Percentiles rank a stretch among this genome's conserved stretches.
Conservation (phyloP, 2,113 vertebrate species). For the Calyptomena viridis region DNA sequence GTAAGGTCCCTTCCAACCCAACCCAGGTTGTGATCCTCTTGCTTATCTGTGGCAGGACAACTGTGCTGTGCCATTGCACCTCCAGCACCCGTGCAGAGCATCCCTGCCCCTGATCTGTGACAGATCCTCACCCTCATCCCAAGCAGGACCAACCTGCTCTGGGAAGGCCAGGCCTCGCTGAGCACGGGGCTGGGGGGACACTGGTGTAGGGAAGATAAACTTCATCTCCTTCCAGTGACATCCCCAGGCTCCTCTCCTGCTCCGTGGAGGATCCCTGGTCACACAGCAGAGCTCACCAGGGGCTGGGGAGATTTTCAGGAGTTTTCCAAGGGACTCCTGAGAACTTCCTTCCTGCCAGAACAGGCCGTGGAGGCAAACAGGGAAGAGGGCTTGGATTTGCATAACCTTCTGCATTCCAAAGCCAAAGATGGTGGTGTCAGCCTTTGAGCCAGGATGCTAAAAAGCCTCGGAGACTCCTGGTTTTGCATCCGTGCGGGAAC, state of each 20-base stretch:
- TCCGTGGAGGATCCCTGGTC: background rate
- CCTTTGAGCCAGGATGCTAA: background rate
- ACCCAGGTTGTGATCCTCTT: too few relatives aligned
- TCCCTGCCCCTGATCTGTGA: background rate
- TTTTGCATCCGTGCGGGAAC: background rate
- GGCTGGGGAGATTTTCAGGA: background rate
- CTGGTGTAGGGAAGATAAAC: background rate
- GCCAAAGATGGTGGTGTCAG: rapidly evolving
- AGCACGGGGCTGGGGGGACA: background rate
- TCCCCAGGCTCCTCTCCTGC: background rate
- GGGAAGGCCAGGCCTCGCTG: background rate
- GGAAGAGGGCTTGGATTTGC: background rate
- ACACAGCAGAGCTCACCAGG: background rate
- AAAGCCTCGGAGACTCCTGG: background rate
- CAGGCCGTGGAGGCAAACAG: rapidly evolving
- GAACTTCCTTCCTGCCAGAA: background rate
- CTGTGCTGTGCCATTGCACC: background rate
- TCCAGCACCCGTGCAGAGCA: background rate
- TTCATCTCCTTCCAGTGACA: background rate
- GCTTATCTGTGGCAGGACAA: background rate
- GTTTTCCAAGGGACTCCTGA: background rate
- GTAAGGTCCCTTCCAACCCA: too few relatives aligned
- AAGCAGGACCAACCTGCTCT: background rate
- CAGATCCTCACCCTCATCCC: background rate
- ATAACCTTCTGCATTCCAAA: background rate